A percentile compares a stretch with the other conserved stretches of the same genome.
Conservation (phyloP, 2,797 vertebrate genomes). For the Hipposideros larvatus region DNA sequence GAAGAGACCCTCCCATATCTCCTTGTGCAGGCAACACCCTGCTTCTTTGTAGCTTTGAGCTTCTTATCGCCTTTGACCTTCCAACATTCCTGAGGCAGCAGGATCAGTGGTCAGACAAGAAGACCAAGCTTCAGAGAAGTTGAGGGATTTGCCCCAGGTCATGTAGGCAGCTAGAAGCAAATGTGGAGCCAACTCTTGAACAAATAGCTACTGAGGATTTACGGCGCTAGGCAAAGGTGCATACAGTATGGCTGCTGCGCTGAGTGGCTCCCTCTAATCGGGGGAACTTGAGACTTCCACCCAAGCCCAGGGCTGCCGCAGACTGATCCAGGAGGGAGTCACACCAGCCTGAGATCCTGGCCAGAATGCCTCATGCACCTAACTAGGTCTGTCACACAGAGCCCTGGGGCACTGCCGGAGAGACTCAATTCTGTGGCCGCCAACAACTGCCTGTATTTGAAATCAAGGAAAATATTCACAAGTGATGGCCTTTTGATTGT, state of each 20-base stretch:
- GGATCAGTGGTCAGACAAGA: background rate
- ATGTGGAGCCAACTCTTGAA: background rate
- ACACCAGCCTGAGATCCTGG: background rate
- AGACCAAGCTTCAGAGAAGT: background rate
- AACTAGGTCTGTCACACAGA: background rate
- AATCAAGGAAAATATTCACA: background rate
- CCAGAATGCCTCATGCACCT: background rate
- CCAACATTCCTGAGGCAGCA: background rate
- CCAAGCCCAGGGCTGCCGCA: background rate
- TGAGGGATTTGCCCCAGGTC: background rate
- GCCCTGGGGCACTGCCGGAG: background rate
- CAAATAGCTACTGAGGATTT: background rate
- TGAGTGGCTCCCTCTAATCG: background rate
- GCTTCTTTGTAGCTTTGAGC: background rate
- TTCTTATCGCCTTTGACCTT: background rate
- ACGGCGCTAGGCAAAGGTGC: background rate
- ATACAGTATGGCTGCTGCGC: background rate
- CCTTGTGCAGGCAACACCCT: background rate
- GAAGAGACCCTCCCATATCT: background rate
- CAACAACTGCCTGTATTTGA: background rate
- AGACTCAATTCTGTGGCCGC: background rate
- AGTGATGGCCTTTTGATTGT: background rate
- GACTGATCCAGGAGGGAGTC: background rate
- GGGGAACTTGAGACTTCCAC: background rate
- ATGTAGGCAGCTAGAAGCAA: background rate